Evolutionary conservation across 2,888 invertebrate species (phyloP), one percentile per base, ranked within the genome.

Genomic region (Tenodera sinensis): DNA sequence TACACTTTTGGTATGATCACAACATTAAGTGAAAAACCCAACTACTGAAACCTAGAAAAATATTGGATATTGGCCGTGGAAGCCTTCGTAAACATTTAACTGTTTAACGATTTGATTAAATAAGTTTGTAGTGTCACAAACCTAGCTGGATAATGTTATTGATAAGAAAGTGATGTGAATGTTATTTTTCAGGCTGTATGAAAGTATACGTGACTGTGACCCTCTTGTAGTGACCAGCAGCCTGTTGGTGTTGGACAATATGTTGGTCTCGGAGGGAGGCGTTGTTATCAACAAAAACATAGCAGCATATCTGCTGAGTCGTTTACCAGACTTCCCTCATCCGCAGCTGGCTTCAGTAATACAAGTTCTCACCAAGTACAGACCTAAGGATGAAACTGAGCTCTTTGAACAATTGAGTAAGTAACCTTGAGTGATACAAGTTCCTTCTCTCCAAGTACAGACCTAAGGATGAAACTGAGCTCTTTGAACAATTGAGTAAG

Each of bases 401-500:
- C 83, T 91, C 4, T 91, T 91, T 89, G 84, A 89, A 14, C 89
- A 90, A 89, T 87, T 91, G n/a, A 91, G 90, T 90, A 88, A 27
- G 90, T 84, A 83, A 84, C n/a, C 90, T 28, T 90, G 90, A 25
- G 90, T 91, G 12, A 86, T 91, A 0, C 91, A 91, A 86, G 91
- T 91, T 15, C 71, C n/a, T n/a, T n/a, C n/a, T 91, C 9, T 47
- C 88, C 47, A 91, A 91, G 84, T 91, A 91, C 71, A 89, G 82
- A 20, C 91, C 91, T 8, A 88, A 83, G 83, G 89, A 89, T 87
- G 91, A 91, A 85, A 89, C 88, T 30, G 91, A 91, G 47, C 83
- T 91, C 4, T 91, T 91, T 89, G 84, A 89, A 14, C 89, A 90
- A 89, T 87, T 91, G n/a, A 91, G 90, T 90, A 88, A 27, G 90